Conservation (phyloP, 2,888 invertebrate species). For the Tenthredo distinguenda region DNA sequence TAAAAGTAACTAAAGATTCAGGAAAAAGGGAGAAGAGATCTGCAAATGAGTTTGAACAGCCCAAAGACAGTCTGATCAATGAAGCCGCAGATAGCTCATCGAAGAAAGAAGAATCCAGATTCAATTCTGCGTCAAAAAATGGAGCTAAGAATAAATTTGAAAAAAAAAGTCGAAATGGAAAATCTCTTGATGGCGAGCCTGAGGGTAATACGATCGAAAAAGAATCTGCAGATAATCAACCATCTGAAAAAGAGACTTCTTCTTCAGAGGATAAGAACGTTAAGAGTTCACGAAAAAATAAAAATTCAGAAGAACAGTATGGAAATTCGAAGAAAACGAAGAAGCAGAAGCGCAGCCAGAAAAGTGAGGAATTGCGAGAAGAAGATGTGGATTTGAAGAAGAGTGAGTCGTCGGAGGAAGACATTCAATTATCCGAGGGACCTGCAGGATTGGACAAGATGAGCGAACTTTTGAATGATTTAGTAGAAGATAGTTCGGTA, state of each 20-base stretch:
- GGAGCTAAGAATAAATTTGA: neutral
- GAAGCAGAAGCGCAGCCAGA: neutral
- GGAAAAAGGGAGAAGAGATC: constrained; percentile 4
- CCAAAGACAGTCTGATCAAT: neutral
- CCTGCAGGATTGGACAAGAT: neutral
- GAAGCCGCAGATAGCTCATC: neutral
- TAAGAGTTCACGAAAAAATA: neutral
- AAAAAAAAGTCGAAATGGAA: neutral
- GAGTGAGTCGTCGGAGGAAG: neutral
- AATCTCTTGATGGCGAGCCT: neutral
- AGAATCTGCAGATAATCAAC: neutral
- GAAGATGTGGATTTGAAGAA: neutral
- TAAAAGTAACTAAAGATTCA: neutral
- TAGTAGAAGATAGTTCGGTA: neutral
- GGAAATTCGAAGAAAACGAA: neutral
- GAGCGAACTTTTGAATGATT: neutral
- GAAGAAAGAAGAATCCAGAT: neutral
- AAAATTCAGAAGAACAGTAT: neutral
- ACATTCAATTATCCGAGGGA: neutral
- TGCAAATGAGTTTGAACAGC: neutral
- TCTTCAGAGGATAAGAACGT: neutral
- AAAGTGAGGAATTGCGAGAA: neutral
- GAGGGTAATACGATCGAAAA: neutral
- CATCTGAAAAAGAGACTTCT: neutral
- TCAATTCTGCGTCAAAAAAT: constrained; percentile 8